Evolutionary conservation across 2,113 vertebrate genomes (phyloP), one percentile per base, ranked within the genome.

Genomic region (Zapus hudsonius): DNA sequence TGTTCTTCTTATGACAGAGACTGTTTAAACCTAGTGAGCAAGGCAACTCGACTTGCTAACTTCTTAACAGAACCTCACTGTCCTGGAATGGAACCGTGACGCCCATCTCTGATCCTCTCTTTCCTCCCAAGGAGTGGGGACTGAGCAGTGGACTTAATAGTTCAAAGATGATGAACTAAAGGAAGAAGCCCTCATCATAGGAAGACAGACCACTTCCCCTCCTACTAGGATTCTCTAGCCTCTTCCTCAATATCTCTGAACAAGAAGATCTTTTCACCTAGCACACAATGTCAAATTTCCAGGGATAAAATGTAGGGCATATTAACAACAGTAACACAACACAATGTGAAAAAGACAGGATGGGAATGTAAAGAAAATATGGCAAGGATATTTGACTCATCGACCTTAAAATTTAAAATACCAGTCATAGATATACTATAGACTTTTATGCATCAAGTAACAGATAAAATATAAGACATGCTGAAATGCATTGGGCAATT

Each of bases 401-500:
- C 17, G 59, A 31, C 33, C 31, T 33, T 27, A 20, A 8, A n/a
- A 55, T 23, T 55, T 23, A 40, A 79, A 67, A 31, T 25, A 16
- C 2, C 10, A 73, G 31, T 64, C 22, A 89, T 82, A 47, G 73
- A 63, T 47, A 36, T 55, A 42, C 19, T 40, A 69, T 67, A 16
- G 31, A n/a, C 7, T 44, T 11, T 64, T 57, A 13, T 25, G 5
- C 5, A 19, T 25, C 70, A 70, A 70, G 25, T 44, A 84, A 40
- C 9, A 47, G 25, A 36, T 22, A 63, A 20, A 59, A 61, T 8
- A 33, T 59, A 42, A 7, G 73, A 31, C 10, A 27, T 17, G 15
- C 6, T n/a, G 10, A 19, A 38, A 19, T 9, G 25, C 23, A 40
- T 4, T 7, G 6, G 12, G 0, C 0, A 52, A 38, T 13, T 4